Evolutionary conservation across 2,113 vertebrate species (phyloP), one percentile per base, ranked within the genome.

Genomic region (Baryphthengus martii): DNA sequence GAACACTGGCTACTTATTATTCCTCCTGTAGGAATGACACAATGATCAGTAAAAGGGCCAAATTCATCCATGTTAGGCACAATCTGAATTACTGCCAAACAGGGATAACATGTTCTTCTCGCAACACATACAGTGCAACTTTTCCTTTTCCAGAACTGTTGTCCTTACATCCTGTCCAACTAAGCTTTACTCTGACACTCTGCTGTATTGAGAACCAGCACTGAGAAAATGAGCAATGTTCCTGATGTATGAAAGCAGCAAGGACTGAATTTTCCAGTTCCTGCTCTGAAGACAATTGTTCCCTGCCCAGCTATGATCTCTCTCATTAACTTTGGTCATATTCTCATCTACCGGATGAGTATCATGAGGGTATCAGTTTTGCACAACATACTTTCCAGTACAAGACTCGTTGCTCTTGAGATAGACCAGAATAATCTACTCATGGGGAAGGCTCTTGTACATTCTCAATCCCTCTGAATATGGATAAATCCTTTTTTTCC

Each of bases 41-140:
- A 58, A 79, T 65, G 24, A 81, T 40, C 25, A 75, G 50, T 39
- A 59, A 85, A 95, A 84, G 9, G 7, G 42, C 35, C 6, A 88
- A 80, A 74, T 24, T 59, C 12, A 74, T 35, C 21, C 17, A 28
- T 0, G 0, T 31, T n/a, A 52, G 31, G 40, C 3, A 7, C 35
- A 86, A 71, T 16, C 6, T 40, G 79, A 80, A 59, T 67, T 71
- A 33, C 50, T 77, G 79, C 31, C 72, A 83, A 90, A 63, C 42
- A 49, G 15, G 39, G 67, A 83, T 74, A 93, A 74, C 6, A 16
- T 31, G 42, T 71, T 71, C 45, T 73, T 85, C 63, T 71, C 71
- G 35, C 24, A 89, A 59, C 31, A 26, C 0, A 2, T n/a, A 59
- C 7, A 67, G 55, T 31, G 11, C 42, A 74, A 77, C 29, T 74